Percentiles rank a stretch among this genome's conserved stretches.
Evolutionary conservation across 2,113 vertebrate genomes (phyloP).

Genomic region (Rhinogobius similis): DNA sequence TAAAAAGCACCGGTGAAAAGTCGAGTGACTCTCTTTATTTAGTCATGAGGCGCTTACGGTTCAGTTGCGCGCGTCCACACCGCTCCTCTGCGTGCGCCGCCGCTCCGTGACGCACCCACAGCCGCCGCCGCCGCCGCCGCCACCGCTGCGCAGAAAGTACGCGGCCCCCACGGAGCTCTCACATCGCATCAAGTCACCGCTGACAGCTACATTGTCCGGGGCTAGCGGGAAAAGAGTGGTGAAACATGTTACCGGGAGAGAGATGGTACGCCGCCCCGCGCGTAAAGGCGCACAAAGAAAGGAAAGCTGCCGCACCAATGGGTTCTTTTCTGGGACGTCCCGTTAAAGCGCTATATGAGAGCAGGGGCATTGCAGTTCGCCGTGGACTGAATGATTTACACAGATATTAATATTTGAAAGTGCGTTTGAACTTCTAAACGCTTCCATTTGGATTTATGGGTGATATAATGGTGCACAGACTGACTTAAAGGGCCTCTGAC

Average conservation of each 20-base stretch:
- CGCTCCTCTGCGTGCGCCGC: constrained; percentile 18
- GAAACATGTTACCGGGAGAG: constrained; percentile 61
- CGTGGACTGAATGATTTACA: constrained; percentile 61
- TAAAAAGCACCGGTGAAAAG: constrained; percentile 58
- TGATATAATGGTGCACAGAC: neutral
- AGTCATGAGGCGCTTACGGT: constrained; percentile 65
- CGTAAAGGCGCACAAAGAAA: neutral
- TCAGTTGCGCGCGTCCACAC: constrained; percentile 57
- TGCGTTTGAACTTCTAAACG: constrained; percentile 64
- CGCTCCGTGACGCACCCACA: constrained; percentile 37
- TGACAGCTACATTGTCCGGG: constrained; percentile 68
- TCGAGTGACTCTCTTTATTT: constrained; percentile 61
- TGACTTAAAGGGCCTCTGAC: too few relatives aligned
- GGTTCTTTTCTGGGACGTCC: constrained; percentile 31
- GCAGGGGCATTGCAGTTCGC: constrained; percentile 47
- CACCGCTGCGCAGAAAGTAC: constrained; percentile 10
- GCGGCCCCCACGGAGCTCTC: constrained; percentile 55
- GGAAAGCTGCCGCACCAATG: constrained; percentile 33
- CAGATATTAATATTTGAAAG: constrained; percentile 56
- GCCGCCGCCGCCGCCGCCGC: constrained; percentile 32
- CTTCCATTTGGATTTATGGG: constrained; percentile 13
- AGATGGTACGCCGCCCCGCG: constrained; percentile 23
- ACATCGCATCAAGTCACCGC: constrained; percentile 72
- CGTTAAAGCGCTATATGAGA: constrained; percentile 38
- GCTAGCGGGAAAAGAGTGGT: constrained; percentile 69